phyloP scores from a whole-genome alignment of 2,113 vertebrate species.

The Nycticebus coucang region DNA sequence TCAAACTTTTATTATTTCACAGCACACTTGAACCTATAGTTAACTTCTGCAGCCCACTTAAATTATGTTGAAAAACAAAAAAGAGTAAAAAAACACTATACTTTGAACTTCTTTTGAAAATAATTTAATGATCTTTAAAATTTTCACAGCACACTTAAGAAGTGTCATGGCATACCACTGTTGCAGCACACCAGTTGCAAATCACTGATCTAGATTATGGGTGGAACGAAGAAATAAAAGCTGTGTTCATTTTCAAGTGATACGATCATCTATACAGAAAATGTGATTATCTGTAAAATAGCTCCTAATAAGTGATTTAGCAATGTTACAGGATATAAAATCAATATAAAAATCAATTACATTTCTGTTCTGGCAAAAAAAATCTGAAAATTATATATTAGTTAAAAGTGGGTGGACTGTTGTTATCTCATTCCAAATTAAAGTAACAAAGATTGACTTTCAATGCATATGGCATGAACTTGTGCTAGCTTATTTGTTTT shows the following conservation, averaged over 20 bases:
- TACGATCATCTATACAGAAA: not conserved
- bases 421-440: not conserved
- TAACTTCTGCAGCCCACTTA: too few species aligned
- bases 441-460: not conserved
- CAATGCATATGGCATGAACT: not conserved
- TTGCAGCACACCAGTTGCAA: too few species aligned
- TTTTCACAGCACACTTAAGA: too few species aligned
- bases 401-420: not conserved
- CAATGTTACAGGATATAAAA: not conserved
- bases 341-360: not conserved
- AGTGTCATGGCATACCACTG: too few species aligned
- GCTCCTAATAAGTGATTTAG: not conserved
- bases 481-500: not conserved
- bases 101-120: too few species aligned
- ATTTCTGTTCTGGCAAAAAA: not conserved
- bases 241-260: not conserved
- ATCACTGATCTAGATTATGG: not conserved
- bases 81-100: too few species aligned
- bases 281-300: not conserved
- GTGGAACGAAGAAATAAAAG: not conserved
- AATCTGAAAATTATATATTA: not conserved
- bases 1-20: too few species aligned
- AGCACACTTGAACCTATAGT: too few species aligned
- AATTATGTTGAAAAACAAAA: too few species aligned
- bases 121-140: too few species aligned